A percentile compares a stretch with the other conserved stretches of the same genome.
Conservation (phyloP, 2,888 invertebrate genomes). For the Oasisia sp. region DNA sequence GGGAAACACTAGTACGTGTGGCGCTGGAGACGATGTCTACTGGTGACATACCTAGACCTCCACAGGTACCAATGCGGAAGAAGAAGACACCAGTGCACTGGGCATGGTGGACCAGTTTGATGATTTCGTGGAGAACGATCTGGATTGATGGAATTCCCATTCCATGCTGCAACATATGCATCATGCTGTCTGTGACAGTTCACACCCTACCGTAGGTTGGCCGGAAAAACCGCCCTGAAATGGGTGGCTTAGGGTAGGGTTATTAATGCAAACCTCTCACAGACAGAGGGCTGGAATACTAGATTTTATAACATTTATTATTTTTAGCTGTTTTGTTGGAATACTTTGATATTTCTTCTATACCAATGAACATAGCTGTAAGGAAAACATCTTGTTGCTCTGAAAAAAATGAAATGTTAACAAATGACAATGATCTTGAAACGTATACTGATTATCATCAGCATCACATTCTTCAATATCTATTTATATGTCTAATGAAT, state of each 20-base stretch:
- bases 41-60: conserved; percentile 82
- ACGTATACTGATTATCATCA: too few species aligned
- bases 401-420: too few species aligned
- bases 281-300: background rate
- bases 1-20: background rate
- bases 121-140: conserved; percentile 93
- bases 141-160: conserved; percentile 98
- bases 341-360: background rate
- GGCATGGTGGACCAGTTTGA: conserved; percentile 95
- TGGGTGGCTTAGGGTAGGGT: background rate
- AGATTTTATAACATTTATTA: background rate
- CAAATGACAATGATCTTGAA: too few species aligned
- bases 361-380: background rate
- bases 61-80: conserved; percentile 92
- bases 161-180: conserved; percentile 79
- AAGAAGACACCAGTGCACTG: conserved; percentile 83
- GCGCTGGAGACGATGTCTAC: background rate
- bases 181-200: background rate
- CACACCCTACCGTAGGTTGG: background rate
- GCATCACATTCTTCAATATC: too few species aligned
- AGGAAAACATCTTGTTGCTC: too few species aligned
- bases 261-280: too few species aligned
- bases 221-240: background rate
- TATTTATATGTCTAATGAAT: too few species aligned
- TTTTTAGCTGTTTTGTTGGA: background rate